Evolutionary conservation across 2,888 invertebrate genomes (phyloP), one percentile per base, ranked within the genome.

Genomic region (Dicyrtoma fusca): DNA sequence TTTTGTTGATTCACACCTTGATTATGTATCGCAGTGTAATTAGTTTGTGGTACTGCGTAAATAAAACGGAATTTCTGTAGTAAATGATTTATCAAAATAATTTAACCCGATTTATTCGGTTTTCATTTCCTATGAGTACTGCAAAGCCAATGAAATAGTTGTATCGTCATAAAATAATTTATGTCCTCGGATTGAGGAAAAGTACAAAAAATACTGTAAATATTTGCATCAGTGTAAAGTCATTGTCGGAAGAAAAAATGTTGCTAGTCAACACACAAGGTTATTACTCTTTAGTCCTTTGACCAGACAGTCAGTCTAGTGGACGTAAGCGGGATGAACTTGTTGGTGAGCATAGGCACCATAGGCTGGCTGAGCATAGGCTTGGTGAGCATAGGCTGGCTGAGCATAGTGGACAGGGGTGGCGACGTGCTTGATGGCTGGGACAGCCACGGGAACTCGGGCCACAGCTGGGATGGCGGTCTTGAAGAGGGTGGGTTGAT

Each of bases 401-500:
- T 59, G 45, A 25, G 45, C 23, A n/a, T 45, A 25, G 13, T 47
- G 51, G 25, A 80, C 71, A 63, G 80, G 80, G 62, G 79, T 80
- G 44, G 77, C 76, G 13, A 78, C 66, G 44, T 80, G 78, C 62
- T 80, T 79, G 3, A 80, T 75, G 34, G 76, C 79, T 71, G 77
- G 79, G 13, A 77, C 71, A 55, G 74, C 74, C 55, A 79, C 76
- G 69, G 80, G 79, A 21, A 80, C 80, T 21, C 84, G 83, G 69
- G 85, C 84, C 49, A 85, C 82, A 69, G 85, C 85, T 68, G 84
- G 82, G 63, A 83, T 84, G 14, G 85, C 84, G 11, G 85, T 85
- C 81, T 86, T 86, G 80, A 86, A 84, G 64, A 85, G 73, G 13
- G 87, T 86, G 10, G 87, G 88, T 64, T 87, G 85, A 70, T 87